phyloP scores from a whole-genome alignment of 2,888 invertebrate genomes.

The Troglohyphantes excavatus region DNA sequence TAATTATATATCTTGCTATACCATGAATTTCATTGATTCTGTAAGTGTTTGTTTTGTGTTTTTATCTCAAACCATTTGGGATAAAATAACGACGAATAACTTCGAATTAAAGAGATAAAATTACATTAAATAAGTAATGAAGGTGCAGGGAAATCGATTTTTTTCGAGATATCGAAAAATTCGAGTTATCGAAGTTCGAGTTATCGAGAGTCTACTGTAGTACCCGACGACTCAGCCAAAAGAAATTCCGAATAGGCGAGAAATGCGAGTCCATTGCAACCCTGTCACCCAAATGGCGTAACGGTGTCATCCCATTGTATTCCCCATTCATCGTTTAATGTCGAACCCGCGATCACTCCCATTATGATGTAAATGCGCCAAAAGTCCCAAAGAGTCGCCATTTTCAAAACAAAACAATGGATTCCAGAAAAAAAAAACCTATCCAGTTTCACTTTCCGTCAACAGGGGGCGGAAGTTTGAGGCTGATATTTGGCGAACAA shows the following conservation, averaged over 20 bases:
- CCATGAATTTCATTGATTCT: no score
- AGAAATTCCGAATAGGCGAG: conserved; percentile 37
- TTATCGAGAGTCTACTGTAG: no score
- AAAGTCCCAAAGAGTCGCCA: conserved; percentile 40
- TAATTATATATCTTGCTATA: no score
- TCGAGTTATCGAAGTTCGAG: no score
- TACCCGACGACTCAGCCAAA: no score
- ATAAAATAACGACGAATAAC: no score
- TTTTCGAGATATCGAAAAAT: no score
- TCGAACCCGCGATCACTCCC: conserved; percentile 39
- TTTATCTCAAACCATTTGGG: no score
- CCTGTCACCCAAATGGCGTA: conserved; percentile 47
- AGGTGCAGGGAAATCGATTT: no score
- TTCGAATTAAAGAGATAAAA: no score
- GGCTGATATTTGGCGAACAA: conserved; percentile 65
- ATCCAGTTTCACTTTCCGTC: conserved; percentile 75
- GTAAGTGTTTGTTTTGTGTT: no score
- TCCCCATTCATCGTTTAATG: conserved; percentile 31
- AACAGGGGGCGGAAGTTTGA: conserved; percentile 63
- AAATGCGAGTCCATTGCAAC: conserved; percentile 23
- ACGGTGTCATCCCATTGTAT: conserved; percentile 74
- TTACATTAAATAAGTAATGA: no score
- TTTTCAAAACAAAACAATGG: conserved; percentile 60
- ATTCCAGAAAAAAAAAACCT: conserved; percentile 51
- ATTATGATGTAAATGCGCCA: conserved; percentile 73